Evolutionary conservation across 2,797 vertebrate genomes (phyloP).

Genomic region (Leuciscus waleckii): DNA sequence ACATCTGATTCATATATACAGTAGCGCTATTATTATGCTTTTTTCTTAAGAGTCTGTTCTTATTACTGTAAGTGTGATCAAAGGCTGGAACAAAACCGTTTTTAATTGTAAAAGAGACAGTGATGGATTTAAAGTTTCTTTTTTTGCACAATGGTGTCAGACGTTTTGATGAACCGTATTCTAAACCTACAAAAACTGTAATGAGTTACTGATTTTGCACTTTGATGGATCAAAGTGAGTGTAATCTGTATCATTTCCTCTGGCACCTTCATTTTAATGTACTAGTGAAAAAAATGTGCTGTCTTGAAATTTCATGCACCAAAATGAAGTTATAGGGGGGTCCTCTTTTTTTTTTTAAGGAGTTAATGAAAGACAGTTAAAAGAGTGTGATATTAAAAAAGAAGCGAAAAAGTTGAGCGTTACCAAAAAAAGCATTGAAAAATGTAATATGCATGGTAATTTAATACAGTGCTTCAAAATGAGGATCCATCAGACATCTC

Average conservation of each 20-base stretch:
- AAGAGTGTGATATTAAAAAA: constrained; percentile 45
- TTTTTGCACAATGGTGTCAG: constrained; percentile 34
- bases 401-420: constrained; percentile 1
- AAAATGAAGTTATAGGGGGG: constrained; percentile 39
- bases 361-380: constrained; percentile 10
- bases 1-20: constrained; percentile 43
- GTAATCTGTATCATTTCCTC: constrained; percentile 54
- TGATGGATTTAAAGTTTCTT: constrained; percentile 23
- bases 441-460: constrained; percentile 34
- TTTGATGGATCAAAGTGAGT: constrained; percentile 53
- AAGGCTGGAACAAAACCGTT: constrained; percentile 32
- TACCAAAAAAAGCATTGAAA: constrained; percentile 4
- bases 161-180: constrained; percentile 49
- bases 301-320: constrained; percentile 36
- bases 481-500: constrained; percentile 26
- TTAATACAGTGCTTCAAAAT: constrained; percentile 48
- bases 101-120: constrained; percentile 37
- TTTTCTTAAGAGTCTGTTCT: constrained; percentile 36
- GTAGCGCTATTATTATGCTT: constrained; percentile 28
- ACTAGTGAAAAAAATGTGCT: constrained; percentile 21
- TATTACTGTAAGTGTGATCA: constrained; percentile 50
- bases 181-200: constrained; percentile 47
- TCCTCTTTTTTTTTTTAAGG: constrained; percentile 27
- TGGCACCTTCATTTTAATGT: constrained; percentile 36
- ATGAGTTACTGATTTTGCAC: constrained; percentile 50